Base-by-base conservation (phyloP, 2,797 vertebrate species). In the Darevskia mixta region DNA sequence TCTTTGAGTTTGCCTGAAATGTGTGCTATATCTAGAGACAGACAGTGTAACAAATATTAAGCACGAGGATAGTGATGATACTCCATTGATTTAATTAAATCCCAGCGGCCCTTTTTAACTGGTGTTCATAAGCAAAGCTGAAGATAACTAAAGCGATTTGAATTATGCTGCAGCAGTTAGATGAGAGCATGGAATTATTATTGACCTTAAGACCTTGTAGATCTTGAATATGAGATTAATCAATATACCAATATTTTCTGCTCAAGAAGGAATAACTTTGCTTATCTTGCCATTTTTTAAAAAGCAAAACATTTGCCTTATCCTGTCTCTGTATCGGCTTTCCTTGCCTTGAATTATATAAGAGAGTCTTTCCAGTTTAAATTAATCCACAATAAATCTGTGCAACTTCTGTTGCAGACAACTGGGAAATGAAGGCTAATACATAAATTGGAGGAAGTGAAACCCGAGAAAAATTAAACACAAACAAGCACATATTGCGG, bases 101-200 rank as follows among this genome's bases (percentile, higher is more conserved):
- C 67, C 89, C 83, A 38, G 0, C 27, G 79, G 7, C 1, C 1
- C 0, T 2, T 87, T 87, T 88, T 82, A 43, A 43, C 11, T 66
- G 83, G 1, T 38, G 45, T 23, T 91, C 29, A 86, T 35, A 11
- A 79, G 61, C 29, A 90, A 90, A 41, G 61, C 8, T 86, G n/a
- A 84, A 88, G 38, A 41, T 3, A 71, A 58, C 58, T n/a, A 69
- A 83, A 90, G 88, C 72, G 72, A 83, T 18, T 72, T 9, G 0
- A 88, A 78, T 83, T 64, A 83, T 82, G 55, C 81, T 61, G 20
- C 45, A 71, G 32, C 66, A 2, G 75, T 90, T 17, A 86, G 1
- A 81, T 66, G 2, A 75, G 27, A 20, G 2, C 83, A 35, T n/a
- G 89, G 71, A 89, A 89, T 79, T 85, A 89, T 32, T 86, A 76